Evolutionary conservation across 2,797 vertebrate species (phyloP), one percentile per base, ranked within the genome.

Genomic region (Aldrovandia affinis): DNA sequence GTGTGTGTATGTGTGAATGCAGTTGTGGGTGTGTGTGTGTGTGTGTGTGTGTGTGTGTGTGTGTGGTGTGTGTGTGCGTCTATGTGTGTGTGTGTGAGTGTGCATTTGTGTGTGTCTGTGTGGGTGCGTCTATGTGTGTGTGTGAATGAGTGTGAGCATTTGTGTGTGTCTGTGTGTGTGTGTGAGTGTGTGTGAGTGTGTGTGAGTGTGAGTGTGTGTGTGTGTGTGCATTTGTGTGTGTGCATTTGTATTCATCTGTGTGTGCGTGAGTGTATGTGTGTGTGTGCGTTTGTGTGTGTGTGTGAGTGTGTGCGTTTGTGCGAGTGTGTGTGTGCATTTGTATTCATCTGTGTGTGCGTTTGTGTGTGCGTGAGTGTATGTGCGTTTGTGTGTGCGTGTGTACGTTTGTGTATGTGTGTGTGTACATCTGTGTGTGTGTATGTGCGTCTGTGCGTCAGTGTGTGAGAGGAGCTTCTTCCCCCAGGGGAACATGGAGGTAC

Each of bases 171-270:
- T 50, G 47, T 50, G 12, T 6, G 12, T 50, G 47, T 50, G 47
- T 50, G 47, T 50, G 28, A 28, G 22, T 63, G 61, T n/a, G 61
- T 63, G 4, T 28, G 61, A 15, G 18, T 20, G 18, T 57, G 55
- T 57, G 55, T 20, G 14, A 18, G 4, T 57, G 68, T 73, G 36
- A 28, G 12, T 73, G 68, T 42, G 88, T 80, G 70, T 81, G 59
- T 57, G 84, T 83, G 25, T 78, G 83, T 84, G 86, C 83, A n/a
- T n/a, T 73, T 3, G 81, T 88, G 81, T 88, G 84, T 68, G 70
- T 75, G 83, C 68, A 63, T 84, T 83, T 77, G 79, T 70, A 36
- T 75, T 80, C 68, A 63, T 84, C 82, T 77, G 79, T 70, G 44
- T 28, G 47, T 80, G 83, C 65, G 39, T 28, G 20, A 8, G 2